phyloP scores from a whole-genome alignment of 2,113 vertebrate genomes.

The Electrona antarctica region DNA sequence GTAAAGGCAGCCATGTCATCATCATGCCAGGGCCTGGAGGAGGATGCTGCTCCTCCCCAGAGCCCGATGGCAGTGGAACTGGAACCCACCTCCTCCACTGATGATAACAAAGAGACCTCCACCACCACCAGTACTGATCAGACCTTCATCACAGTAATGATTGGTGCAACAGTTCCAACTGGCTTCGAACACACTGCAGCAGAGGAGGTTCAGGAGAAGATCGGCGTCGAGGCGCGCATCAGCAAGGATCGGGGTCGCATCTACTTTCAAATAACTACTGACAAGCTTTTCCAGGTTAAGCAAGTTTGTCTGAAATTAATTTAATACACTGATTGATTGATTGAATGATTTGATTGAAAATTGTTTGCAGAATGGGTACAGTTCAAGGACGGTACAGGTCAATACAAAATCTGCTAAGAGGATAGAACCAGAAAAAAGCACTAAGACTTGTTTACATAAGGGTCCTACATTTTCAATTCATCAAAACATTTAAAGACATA shows the following conservation, averaged over 20 bases:
- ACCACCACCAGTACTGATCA: constrained; percentile 1
- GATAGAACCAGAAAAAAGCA: too few relatives aligned
- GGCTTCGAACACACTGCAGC: constrained; percentile 93
- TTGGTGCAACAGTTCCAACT: constrained; percentile 95
- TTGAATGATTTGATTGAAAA: too few relatives aligned
- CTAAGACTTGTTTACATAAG: too few relatives aligned
- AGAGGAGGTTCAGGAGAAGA: constrained; percentile 92
- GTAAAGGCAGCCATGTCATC: constrained; percentile 45
- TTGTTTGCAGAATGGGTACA: too few relatives aligned
- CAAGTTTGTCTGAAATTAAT: background rate
- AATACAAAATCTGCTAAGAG: too few relatives aligned
- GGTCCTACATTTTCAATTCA: too few relatives aligned
- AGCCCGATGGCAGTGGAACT: background rate
- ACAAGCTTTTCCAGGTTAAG: constrained; percentile 84
- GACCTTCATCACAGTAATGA: constrained; percentile 70
- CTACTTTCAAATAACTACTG: constrained; percentile 88
- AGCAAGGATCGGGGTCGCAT: constrained; percentile 94
- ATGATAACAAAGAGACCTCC: constrained; percentile 15
- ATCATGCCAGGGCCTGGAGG: constrained; percentile 29
- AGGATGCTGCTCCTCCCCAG: constrained; percentile 8
- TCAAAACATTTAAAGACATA: too few relatives aligned
- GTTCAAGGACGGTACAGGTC: too few relatives aligned
- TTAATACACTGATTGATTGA: background rate
- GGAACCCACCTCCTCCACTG: background rate
- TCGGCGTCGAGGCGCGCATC: constrained; percentile 83